Evolutionary conservation across 2,113 vertebrate species (phyloP), one percentile per base, ranked within the genome.

Genomic region (Verasper variegatus): DNA sequence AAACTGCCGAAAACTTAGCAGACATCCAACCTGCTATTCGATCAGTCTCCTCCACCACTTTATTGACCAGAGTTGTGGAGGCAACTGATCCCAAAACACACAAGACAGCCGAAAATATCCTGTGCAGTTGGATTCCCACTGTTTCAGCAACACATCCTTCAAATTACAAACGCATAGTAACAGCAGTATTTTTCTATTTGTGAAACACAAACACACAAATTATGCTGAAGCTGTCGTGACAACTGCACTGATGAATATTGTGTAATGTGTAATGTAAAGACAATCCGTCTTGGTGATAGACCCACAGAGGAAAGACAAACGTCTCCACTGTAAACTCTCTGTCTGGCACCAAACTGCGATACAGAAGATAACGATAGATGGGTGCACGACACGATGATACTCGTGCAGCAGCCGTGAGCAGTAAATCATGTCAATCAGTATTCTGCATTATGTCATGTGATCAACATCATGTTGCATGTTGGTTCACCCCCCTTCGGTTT

Each of bases 1-100:
- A 85, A 84, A 85, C 85, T 68, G 35, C 74, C 58, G 35, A 81
- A 78, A 52, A 6, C 27, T 20, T 47, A 87, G 81, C 70, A 65
- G 67, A 62, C 62, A 71, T 78, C 45, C 68, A 76, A 56, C 21
- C 78, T 69, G 84, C 56, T 21, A 85, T 45, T 31, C 82, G 85
- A 84, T 86, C 73, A 67, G 58, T 71, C 67, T 61, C 35, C 17
- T 35, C 5, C 45, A 52, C 51, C 51, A 10, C 47, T 52, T 52
- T 52, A 52, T 52, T 52, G 51, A 52, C 51, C 51, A 52, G 51
- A 15, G 51, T 52, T 20, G 18, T 6, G 20, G 51, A n/a, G 51
- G 8, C 51, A n/a, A 52, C 51, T n/a, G 17, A 31, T 2, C 51
- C 14, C 3, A 49, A 18, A 49, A 49, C 6, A 51, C 49, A 11